Evolutionary conservation across 92 coral and sea anemone genomes (phyloP), one percentile per base, ranked within the genome.

Genomic region (Pocillopora grandis): DNA sequence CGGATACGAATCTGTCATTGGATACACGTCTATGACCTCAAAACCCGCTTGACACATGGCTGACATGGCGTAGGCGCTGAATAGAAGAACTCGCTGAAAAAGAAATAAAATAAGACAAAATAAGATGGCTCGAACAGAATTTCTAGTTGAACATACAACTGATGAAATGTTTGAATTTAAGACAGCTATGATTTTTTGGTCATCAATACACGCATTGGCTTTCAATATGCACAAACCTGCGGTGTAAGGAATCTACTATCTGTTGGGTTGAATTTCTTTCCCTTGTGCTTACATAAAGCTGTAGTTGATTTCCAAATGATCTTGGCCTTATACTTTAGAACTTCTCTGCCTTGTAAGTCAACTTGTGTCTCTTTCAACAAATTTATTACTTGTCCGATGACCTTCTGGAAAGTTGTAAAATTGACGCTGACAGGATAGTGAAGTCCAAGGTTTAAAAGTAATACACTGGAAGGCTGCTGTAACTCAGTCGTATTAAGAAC

Each of bases 251-350:
- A 95, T 37, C 98, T 90, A 72, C 91, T 80, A 13, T 62, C 33
- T 31, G 93, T 94, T 2, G 42, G 76, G 35, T 89, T 82, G 17
- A 76, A 62, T 19, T 65, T 73, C 56, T 70, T 56, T 8, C 87
- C 90, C 31, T 87, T 75, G 52, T 92, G 84, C 85, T 91, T 93
- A 75, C 78, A 78, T 58, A 89, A 84, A 1, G 98, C 95, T 35
- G 95, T 91, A 15, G 91, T 79, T 42, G 98, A 70, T 42, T 94
- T 94, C 98, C 98, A 94, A 73, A 94, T 94, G 5, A 91, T 69
- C 56, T 80, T 87, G 10, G 93, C 88, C 52, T 84, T 72, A 71
- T 76, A 91, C 89, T 78, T 79, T 0, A 59, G 86, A 7, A 58
- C 67, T 57, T 17, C 19, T n/a, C 75, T 13, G 8, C 63, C 87